phyloP scores from a whole-genome alignment of 1,140 invertebrate genomes.

The Hyles euphorbiae region DNA sequence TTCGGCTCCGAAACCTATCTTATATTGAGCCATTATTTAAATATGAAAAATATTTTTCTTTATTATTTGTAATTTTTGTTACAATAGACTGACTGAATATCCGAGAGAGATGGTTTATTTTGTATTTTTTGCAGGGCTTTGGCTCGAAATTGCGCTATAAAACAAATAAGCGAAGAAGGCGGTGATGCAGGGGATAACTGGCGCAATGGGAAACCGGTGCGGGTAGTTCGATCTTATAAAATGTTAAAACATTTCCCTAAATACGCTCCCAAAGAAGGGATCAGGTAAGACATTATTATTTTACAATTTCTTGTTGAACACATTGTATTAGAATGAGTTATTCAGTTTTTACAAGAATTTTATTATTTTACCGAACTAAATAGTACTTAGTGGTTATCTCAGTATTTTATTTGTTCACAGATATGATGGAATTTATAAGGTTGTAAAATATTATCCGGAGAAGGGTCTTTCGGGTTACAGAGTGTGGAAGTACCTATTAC shows the following conservation, averaged over 20 bases:
- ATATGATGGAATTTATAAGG: constrained; percentile 88
- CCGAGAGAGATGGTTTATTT: background rate
- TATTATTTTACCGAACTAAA: too few relatives aligned
- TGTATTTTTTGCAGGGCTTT: constrained; percentile 78
- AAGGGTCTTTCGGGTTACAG: constrained; percentile 87
- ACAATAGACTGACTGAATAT: too few relatives aligned
- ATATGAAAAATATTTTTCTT: too few relatives aligned
- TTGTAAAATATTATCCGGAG: constrained; percentile 90
- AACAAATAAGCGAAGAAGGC: constrained; percentile 79
- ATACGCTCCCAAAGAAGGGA: constrained; percentile 87
- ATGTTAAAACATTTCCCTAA: constrained; percentile 82
- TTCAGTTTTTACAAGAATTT: too few relatives aligned
- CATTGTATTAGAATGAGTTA: too few relatives aligned
- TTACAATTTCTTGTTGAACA: too few relatives aligned
- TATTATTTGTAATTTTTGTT: too few relatives aligned
- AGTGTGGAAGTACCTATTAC: constrained; percentile 88
- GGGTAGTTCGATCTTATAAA: constrained; percentile 88
- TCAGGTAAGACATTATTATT: constrained; percentile 58
- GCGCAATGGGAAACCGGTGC: constrained; percentile 84
- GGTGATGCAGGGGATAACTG: constrained; percentile 82
- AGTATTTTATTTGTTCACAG: constrained; percentile 47
- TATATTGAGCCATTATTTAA: too few relatives aligned
- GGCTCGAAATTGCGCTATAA: constrained; percentile 85
- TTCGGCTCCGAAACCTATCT: too few relatives aligned
- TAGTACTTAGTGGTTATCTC: too few relatives aligned